A percentile compares a stretch with the other conserved stretches of the same genome.
These are phyloP conservation scores for Ypsolopha sequella DNA, from an alignment of 2,888 invertebrate genomes.

Conservation along the genomic window DNA sequence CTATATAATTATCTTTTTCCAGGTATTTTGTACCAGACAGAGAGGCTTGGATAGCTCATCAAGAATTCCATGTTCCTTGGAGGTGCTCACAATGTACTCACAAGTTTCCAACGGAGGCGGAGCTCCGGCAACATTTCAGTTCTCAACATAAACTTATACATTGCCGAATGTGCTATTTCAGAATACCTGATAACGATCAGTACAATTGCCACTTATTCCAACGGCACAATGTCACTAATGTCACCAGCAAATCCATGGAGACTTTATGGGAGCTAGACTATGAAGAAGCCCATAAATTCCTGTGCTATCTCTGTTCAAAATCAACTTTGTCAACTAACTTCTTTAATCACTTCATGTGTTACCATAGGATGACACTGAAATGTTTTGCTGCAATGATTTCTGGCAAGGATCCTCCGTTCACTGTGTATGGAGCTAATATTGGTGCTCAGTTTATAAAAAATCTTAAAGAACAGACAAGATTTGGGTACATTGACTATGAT, in stretches of 20 bases:
- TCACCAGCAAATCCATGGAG: constrained; percentile 34
- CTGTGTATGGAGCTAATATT: constrained; percentile 49
- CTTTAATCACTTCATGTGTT: constrained; percentile 57
- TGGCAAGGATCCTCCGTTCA: constrained; percentile 44
- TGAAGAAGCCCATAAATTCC: constrained; percentile 33
- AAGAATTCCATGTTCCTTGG: constrained; percentile 55
- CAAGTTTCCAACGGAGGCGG: constrained; percentile 36
- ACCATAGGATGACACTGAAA: constrained; percentile 56
- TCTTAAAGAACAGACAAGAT: constrained; percentile 32
- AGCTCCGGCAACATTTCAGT: constrained; percentile 41
- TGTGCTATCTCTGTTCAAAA: constrained; percentile 49
- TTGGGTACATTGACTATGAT: constrained; percentile 44
- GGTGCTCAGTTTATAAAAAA: constrained; percentile 42
- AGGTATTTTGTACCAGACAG: constrained; percentile 58
- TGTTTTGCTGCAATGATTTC: constrained; percentile 47
- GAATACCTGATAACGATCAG: constrained; percentile 42
- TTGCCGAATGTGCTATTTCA: constrained; percentile 54
- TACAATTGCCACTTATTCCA: constrained; percentile 48
- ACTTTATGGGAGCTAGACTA: constrained; percentile 44
- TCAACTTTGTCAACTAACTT: constrained; percentile 31
- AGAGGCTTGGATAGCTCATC: constrained; percentile 43
- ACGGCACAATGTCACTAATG: constrained; percentile 49
- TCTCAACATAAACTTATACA: constrained; percentile 45
- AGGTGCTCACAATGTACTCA: constrained; percentile 56
- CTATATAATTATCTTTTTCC: constrained; percentile 15